Evolutionary conservation across 2,113 vertebrate genomes (phyloP).

Genomic region (Jaculus jaculus): DNA sequence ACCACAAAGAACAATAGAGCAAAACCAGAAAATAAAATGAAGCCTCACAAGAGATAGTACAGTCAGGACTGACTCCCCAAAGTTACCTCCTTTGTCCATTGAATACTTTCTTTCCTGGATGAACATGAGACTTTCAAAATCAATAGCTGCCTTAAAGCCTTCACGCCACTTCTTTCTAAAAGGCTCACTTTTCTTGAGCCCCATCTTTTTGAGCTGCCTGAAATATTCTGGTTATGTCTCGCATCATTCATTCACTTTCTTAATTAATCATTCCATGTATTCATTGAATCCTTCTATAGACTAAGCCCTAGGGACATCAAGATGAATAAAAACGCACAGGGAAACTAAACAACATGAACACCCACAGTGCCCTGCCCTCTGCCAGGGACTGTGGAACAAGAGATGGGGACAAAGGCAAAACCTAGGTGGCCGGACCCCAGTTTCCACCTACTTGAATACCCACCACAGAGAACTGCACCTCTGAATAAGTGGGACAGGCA

Average conservation of each 20-base stretch:
- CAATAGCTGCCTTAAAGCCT: neutral
- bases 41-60: too few relatives aligned
- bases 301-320: neutral
- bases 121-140: neutral
- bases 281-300: neutral
- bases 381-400: neutral
- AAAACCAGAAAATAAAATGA: too few relatives aligned
- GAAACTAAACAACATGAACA: neutral
- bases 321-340: neutral
- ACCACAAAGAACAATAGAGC: neutral
- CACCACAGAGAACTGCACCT: rapidly evolving
- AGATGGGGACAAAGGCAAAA: rapidly evolving
- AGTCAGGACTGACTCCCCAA: too few relatives aligned
- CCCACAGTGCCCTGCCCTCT: neutral
- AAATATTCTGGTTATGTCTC: neutral
- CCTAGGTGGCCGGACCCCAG: neutral
- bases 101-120: neutral
- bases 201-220: neutral
- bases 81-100: neutral
- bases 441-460: too few relatives aligned
- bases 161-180: neutral
- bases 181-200: neutral
- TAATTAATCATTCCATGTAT: neutral
- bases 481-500: neutral
- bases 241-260: neutral